Conservation (phyloP, 2,113 vertebrate genomes). For the Trichomycterus rosablanca region DNA sequence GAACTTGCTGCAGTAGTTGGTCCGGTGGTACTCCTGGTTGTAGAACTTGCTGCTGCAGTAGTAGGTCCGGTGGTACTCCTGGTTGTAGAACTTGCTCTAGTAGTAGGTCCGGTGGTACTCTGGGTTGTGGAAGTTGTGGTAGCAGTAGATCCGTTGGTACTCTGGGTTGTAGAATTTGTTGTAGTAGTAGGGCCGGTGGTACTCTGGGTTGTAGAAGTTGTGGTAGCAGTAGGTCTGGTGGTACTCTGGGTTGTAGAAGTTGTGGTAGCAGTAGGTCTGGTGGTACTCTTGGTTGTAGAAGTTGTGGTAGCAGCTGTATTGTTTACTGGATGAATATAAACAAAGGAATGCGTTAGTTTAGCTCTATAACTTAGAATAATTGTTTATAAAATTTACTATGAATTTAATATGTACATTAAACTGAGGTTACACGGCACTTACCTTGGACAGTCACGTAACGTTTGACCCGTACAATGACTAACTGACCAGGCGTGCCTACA, state of each 20-base stretch:
- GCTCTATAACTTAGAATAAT: too few relatives aligned
- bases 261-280: neutral
- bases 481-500: slow-evolving; percentile 1
- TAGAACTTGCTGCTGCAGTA: too few relatives aligned
- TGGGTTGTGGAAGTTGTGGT: neutral
- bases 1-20: too few relatives aligned
- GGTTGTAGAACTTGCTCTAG: neutral
- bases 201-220: neutral
- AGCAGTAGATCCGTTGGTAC: neutral
- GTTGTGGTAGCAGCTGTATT: neutral
- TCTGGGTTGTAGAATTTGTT: neutral
- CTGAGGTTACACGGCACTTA: neutral
- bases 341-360: too few relatives aligned
- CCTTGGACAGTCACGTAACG: neutral
- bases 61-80: neutral
- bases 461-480: slow-evolving; percentile 10
- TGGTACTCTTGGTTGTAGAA: too few relatives aligned
- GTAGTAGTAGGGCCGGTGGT: neutral
- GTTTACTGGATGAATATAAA: neutral
- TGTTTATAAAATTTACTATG: too few relatives aligned
- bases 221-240: neutral
- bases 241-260: neutral
- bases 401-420: too few relatives aligned
- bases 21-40: neutral
- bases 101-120: neutral